phyloP scores from a whole-genome alignment of 2,113 vertebrate genomes.

The Tympanuchus pallidicinctus region DNA sequence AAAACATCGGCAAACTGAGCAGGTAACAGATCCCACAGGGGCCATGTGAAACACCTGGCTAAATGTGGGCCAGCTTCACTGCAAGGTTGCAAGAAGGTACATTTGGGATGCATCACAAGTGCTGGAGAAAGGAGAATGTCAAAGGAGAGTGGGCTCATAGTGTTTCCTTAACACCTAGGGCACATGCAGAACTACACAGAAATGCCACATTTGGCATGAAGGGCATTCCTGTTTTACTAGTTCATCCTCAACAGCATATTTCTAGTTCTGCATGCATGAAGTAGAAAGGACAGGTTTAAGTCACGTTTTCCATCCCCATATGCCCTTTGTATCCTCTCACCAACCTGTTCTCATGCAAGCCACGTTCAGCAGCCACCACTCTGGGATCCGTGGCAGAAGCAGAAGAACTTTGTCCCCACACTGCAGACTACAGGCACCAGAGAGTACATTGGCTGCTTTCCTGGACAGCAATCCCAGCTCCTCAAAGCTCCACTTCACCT shows the following conservation, averaged over 20 bases:
- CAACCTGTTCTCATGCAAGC: slow-evolving; percentile 84
- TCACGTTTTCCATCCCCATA: background rate
- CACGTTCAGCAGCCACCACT: slow-evolving; percentile 87
- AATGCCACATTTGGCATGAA: background rate
- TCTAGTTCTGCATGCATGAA: background rate
- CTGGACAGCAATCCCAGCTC: slow-evolving; percentile 80
- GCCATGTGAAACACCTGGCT: background rate
- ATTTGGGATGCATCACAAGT: background rate
- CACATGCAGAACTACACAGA: background rate
- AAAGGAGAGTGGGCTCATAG: background rate
- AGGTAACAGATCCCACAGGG: background rate
- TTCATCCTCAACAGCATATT: background rate
- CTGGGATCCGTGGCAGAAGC: slow-evolving; percentile 80
- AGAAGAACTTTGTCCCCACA: slow-evolving; percentile 80
- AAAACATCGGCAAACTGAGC: background rate
- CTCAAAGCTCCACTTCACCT: slow-evolving; percentile 85
- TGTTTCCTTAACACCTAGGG: background rate
- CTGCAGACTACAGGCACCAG: slow-evolving; percentile 74
- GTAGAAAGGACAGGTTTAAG: background rate
- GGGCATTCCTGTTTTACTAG: background rate
- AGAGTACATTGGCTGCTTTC: slow-evolving; percentile 79
- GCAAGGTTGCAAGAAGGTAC: background rate
- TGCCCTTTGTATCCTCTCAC: background rate
- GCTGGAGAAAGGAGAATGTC: background rate
- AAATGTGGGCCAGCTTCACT: background rate